Evolutionary conservation across 2,888 invertebrate genomes (phyloP).

Genomic region (Molorchus minor): DNA sequence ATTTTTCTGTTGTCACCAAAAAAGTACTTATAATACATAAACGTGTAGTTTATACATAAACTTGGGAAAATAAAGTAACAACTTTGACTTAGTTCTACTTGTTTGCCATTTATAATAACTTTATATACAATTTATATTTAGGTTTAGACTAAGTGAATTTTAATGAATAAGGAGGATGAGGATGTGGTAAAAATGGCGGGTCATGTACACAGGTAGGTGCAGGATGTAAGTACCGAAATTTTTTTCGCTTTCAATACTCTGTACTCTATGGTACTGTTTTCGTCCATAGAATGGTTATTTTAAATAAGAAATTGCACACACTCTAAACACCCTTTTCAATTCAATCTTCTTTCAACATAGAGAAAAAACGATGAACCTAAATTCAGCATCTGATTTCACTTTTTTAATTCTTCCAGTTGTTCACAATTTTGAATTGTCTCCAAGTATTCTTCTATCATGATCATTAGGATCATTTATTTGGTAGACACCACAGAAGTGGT

Average conservation of each 20-base stretch:
- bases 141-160: constrained; percentile 32
- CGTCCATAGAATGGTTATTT: too few relatives aligned
- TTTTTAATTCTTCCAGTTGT: too few relatives aligned
- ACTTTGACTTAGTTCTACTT: constrained; percentile 48
- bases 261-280: too few relatives aligned
- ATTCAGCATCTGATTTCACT: too few relatives aligned
- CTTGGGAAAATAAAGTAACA: constrained; percentile 54
- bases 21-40: constrained; percentile 56
- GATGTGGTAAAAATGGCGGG: constrained; percentile 42
- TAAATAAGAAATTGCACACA: too few relatives aligned
- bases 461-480: too few relatives aligned
- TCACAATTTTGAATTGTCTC: too few relatives aligned
- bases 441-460: too few relatives aligned
- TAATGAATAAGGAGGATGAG: constrained; percentile 35
- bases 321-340: too few relatives aligned
- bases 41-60: constrained; percentile 53
- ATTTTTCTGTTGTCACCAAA: constrained; percentile 28
- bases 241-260: constrained; percentile 17
- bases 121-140: constrained; percentile 57
- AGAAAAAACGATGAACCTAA: too few relatives aligned
- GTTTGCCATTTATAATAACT: constrained; percentile 55
- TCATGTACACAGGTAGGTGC: constrained; percentile 41
- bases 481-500: too few relatives aligned
- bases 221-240: constrained; percentile 26
- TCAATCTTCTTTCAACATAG: too few relatives aligned